Percentiles rank a stretch among this genome's conserved stretches.
Conservation (phyloP, 2,888 invertebrate genomes). For the Dromius quadrimaculatus region DNA sequence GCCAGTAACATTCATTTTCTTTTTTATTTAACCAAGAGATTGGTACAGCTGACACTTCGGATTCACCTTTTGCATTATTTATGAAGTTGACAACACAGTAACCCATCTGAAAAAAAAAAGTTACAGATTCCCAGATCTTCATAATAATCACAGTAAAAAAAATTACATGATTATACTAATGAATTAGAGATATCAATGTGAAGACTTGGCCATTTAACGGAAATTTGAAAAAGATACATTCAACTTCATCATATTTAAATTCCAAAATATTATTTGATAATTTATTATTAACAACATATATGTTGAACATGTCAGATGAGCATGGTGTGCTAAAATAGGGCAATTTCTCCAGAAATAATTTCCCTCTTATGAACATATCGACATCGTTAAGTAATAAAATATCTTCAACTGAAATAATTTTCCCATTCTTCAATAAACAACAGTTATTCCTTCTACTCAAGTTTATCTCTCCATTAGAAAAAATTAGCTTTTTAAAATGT, state of each 20-base stretch:
- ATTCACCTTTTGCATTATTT: neutral
- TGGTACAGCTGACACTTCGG: neutral
- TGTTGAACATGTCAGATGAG: neutral
- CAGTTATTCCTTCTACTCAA: neutral
- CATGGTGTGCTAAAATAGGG: neutral
- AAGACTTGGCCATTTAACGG: neutral
- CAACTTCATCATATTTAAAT: neutral
- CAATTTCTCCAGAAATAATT: neutral
- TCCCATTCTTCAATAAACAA: neutral
- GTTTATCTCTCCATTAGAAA: neutral
- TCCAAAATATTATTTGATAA: neutral
- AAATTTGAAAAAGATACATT: neutral
- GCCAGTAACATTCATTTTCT: neutral
- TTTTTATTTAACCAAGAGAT: neutral
- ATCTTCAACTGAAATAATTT: neutral
- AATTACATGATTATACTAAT: neutral
- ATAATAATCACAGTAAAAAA: too few species aligned
- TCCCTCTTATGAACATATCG: neutral
- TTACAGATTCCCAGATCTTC: too few species aligned
- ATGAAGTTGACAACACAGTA: neutral
- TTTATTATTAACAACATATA: neutral
- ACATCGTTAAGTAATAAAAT: neutral
- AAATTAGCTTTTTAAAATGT: neutral
- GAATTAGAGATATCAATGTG: neutral
- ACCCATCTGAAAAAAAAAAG: too few species aligned